These are phyloP conservation scores for Saimiri boliviensis DNA, from an alignment of 2,113 vertebrate species.

Conservation along the genomic window DNA sequence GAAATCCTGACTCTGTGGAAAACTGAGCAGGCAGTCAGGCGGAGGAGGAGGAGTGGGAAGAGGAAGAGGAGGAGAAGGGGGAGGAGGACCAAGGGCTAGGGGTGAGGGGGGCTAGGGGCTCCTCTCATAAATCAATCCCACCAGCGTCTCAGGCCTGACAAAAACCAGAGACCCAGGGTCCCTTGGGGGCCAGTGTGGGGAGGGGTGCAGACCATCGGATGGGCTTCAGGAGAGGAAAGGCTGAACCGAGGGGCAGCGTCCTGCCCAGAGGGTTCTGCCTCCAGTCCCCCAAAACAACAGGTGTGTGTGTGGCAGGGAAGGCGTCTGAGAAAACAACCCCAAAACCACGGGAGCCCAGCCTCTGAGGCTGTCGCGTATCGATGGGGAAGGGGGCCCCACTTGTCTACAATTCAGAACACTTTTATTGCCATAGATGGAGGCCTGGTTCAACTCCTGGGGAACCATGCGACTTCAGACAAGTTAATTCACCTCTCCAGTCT, in stretches of 20 bases:
- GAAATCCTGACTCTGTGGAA: constrained; percentile 80
- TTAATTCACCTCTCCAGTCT: neutral
- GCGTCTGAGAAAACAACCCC: constrained; percentile 45
- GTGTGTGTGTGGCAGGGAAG: constrained; percentile 43
- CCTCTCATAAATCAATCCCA: constrained; percentile 77
- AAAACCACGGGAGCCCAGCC: neutral
- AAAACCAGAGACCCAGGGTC: constrained; percentile 74
- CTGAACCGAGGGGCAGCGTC: neutral
- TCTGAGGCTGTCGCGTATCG: constrained; percentile 25
- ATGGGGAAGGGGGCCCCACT: neutral
- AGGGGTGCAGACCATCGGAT: constrained; percentile 19
- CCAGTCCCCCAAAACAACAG: constrained; percentile 64
- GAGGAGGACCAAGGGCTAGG: constrained; percentile 46
- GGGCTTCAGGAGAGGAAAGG: neutral
- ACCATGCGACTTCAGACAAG: neutral
- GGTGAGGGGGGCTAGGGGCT: constrained; percentile 43
- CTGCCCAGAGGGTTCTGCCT: neutral
- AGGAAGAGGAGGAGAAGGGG: constrained; percentile 60
- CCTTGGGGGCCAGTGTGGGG: constrained; percentile 14
- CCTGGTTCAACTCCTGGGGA: constrained; percentile 16
- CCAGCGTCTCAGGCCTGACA: constrained; percentile 73
- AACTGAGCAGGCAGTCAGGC: constrained; percentile 75
- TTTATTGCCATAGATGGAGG: constrained; percentile 48
- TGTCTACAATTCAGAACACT: constrained; percentile 5
- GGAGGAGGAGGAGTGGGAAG: constrained; percentile 45